Evolutionary conservation across 1,140 invertebrate genomes (phyloP).

Genomic region (Caenorhabditis latens): DNA sequence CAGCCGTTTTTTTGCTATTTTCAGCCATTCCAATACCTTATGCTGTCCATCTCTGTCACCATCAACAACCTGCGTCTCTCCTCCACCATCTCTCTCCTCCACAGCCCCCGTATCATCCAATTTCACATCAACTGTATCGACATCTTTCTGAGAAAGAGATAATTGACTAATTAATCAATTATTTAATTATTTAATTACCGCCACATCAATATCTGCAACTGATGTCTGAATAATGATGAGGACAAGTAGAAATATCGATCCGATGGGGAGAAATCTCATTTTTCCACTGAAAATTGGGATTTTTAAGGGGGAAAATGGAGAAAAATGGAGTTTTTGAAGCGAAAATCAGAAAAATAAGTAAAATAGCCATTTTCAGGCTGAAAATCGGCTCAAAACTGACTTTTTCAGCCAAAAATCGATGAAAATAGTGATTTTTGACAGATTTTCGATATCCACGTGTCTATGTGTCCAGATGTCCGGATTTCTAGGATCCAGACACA

Average conservation of each 20-base stretch:
- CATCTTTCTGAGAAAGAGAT: constrained; percentile 3
- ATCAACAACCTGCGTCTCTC: not conserved
- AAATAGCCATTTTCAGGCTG: too few species aligned
- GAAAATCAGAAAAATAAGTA: not conserved
- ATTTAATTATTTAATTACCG: not conserved
- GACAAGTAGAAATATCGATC: not conserved
- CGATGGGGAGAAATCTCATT: not conserved
- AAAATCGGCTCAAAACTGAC: too few species aligned
- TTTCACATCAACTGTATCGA: not conserved
- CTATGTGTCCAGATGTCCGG: too few species aligned
- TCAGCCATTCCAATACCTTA: too few species aligned
- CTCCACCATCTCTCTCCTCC: not conserved
- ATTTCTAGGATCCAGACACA: too few species aligned
- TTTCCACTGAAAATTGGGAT: not conserved
- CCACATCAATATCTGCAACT: not conserved
- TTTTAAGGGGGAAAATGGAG: not conserved
- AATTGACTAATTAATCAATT: too few species aligned
- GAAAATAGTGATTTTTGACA: too few species aligned
- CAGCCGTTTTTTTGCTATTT: too few species aligned
- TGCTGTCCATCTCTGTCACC: too few species aligned
- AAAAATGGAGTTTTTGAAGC: too few species aligned
- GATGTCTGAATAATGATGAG: not conserved
- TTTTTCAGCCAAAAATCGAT: too few species aligned
- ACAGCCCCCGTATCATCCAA: not conserved
- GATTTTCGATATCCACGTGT: too few species aligned